Conservation (phyloP, 2,888 invertebrate genomes). For the Blastobasis adustella region DNA sequence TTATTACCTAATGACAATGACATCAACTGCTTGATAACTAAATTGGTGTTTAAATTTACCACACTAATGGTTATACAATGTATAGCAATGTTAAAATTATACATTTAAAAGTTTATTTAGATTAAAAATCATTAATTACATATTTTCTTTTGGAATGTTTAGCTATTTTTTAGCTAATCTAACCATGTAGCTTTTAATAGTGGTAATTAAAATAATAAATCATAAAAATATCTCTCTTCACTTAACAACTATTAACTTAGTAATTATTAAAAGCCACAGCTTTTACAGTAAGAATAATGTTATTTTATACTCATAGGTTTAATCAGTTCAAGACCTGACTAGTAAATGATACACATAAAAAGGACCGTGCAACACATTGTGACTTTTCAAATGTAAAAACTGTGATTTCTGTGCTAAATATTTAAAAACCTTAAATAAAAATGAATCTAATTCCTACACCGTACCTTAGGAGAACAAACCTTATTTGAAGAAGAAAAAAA, state of each 20-base stretch:
- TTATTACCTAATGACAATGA: slow-evolving; percentile 1
- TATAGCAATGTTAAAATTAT: too few species aligned
- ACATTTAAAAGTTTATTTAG: too few species aligned
- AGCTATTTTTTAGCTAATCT: slow-evolving; percentile 29
- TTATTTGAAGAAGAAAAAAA: slow-evolving; percentile 42
- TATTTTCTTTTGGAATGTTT: slow-evolving; percentile 39
- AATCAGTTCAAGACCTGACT: slow-evolving; percentile 13
- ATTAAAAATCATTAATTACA: too few species aligned
- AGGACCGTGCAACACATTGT: slow-evolving; percentile 25
- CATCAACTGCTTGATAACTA: slow-evolving; percentile 23
- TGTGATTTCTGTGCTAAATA: slow-evolving; percentile 48
- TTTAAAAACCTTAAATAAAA: slow-evolving; percentile 13
- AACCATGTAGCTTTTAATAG: slow-evolving; percentile 11
- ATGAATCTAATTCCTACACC: slow-evolving; percentile 50
- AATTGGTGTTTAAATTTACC: slow-evolving; percentile 15
- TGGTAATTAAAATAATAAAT: slow-evolving; percentile 20
- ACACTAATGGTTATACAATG: slow-evolving; percentile 1
- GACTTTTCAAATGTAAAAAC: slow-evolving; percentile 54
- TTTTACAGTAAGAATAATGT: slow-evolving; percentile 37
- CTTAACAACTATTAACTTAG: slow-evolving; percentile 43
- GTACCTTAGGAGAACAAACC: slow-evolving; percentile 60
- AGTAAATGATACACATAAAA: slow-evolving; percentile 22
- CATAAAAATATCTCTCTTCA: slow-evolving; percentile 28
- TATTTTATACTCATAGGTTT: slow-evolving; percentile 3
- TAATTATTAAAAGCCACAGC: slow-evolving; percentile 43